Base-by-base conservation (phyloP, 2,888 invertebrate genomes). In the Diadromus collaris region DNA sequence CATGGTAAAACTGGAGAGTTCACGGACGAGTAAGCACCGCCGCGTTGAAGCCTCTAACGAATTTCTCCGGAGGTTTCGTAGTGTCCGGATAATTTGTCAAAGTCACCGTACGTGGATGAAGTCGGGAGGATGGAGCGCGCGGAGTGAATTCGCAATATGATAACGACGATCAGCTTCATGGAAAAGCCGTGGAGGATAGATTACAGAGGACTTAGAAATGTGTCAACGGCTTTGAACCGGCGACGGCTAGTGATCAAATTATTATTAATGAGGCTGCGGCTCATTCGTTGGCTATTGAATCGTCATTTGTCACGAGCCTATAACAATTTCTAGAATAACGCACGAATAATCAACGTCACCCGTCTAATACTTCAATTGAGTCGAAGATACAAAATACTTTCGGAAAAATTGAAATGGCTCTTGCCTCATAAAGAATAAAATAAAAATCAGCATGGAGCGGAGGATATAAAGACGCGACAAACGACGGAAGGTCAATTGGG, bases 41-140 rank as follows among this genome's bases (percentile, higher is more conserved):
- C 19, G 38, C 27, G 34, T 60, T 29, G 27, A 29, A 56, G 54
- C 54, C n/a, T 41, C 68, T 19, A 46, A 69, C 44, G 69, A 56
- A 69, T 58, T 69, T 58, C 58, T 44, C 69, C 44, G 44, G 44
- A 44, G 69, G 5, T 58, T 68, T 69, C 32, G 29, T 21, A 9
- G 7, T 46, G 9, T 54, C 54, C 41, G 32, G 54, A 69, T 69
- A 69, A 58, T 69, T 58, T 58, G 54, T 44, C 68, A 68, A 56
- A 68, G 58, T 69, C 69, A 58, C 13, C 24, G 44, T 19, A 46
- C 46, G 44, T 38, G 58, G 21, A 46, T 29, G 44, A 58, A 69
- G 58, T 29, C 29, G 44, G 44, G 68, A 44, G n/a, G n/a, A 16
- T 29, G 29, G 41, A 41, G 38, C 38, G 48, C 16, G 54, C 34